Evolutionary conservation across 92 coral and sea anemone species (phyloP).

Genomic region (Scolanthus callimorphus): DNA sequence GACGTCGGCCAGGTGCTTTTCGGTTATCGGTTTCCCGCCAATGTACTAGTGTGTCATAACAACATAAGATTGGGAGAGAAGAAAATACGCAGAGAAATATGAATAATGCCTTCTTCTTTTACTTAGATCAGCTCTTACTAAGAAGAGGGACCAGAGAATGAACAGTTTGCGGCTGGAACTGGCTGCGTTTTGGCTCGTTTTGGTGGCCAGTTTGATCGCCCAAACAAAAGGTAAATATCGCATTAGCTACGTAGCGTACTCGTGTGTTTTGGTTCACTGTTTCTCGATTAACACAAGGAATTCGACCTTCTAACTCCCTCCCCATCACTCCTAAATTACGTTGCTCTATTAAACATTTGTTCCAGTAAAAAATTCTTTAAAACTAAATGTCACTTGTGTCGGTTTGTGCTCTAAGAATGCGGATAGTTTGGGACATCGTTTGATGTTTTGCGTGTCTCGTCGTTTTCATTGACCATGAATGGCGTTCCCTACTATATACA

Average conservation of each 20-base stretch:
- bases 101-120: conserved; percentile 8
- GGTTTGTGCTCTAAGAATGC: too few relatives aligned
- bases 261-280: conserved; percentile 16
- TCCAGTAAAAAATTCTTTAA: too few relatives aligned
- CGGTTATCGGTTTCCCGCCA: conserved; percentile 1
- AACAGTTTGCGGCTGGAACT: conserved; percentile 24
- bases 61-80: not conserved
- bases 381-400: too few relatives aligned
- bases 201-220: conserved; percentile 35
- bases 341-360: too few relatives aligned
- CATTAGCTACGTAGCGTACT: conserved; percentile 58
- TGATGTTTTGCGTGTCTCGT: too few relatives aligned
- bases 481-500: too few relatives aligned
- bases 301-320: not conserved
- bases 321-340: not conserved
- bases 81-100: not conserved
- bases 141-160: conserved; percentile 19
- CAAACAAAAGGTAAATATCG: conserved; percentile 76
- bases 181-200: conserved; percentile 24
- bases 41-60: not conserved
- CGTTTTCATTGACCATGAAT: too few relatives aligned
- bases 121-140: conserved; percentile 13
- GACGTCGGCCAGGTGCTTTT: conserved; percentile 5
- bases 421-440: too few relatives aligned
- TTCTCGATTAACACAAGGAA: conserved; percentile 3